Base-by-base conservation (phyloP, 2,797 vertebrate species). In the Scarus forsteni region DNA sequence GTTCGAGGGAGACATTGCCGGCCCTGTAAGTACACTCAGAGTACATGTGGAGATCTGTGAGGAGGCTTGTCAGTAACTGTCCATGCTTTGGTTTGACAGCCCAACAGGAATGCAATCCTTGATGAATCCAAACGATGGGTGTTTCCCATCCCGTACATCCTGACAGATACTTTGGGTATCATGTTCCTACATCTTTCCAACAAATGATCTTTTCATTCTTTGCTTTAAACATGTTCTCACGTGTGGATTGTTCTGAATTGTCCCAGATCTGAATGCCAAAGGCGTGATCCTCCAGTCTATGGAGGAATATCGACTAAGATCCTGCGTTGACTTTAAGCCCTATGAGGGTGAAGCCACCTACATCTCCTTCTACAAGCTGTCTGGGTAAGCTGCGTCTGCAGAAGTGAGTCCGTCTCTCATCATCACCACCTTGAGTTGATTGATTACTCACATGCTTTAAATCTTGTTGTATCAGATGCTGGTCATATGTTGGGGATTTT, bases 251-350 rank as follows among this genome's bases (percentile, higher is more conserved):
- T 13, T 73, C 78, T 46, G 8, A 18, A 7, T 54, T 59, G 11
- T 63, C 77, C 43, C 58, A 98, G 97, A 91, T 0, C 89, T 98
- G 70, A 99, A 99, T 77, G 97, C 97, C n/a, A 98, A 98, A 92
- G 96, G 85, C 48, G 95, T 96, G 12, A 98, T 98, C 81, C 95
- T 96, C 8, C 94, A 95, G 83, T 89, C 94, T 0, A 94, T 98
- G 84, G 97, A 98, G 88, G 95, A 95, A 90, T 99, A 96, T 73
- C 96, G 96, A 45, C 87, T 99, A 27, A 97, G 95, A 85, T 96
- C 97, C 34, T 98, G 97, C 16, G 70, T 98, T 65, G 96, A 98
- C 85, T 98, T 99, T 86, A 98, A 98, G 77, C 97, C 96, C 1
- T 97, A 98, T 9, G 94, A 95, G 80, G 96, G 97, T 77, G 97